Percentiles rank a stretch among this genome's conserved stretches.
phyloP scores from a whole-genome alignment of 2,113 vertebrate genomes.

The Pangasianodon gigas region DNA sequence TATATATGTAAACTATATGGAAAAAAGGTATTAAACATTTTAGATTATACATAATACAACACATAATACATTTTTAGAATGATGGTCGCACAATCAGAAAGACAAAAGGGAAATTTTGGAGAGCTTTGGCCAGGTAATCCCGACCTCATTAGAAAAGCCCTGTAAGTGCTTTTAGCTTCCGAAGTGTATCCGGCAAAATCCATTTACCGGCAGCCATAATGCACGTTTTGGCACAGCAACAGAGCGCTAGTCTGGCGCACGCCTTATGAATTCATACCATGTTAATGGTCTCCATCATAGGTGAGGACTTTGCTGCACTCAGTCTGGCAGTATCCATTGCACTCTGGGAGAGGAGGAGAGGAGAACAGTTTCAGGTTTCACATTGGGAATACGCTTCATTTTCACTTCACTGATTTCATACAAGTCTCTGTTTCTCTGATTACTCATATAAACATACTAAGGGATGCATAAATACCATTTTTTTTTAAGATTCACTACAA shows the following conservation, averaged over 20 bases:
- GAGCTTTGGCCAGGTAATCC: neutral
- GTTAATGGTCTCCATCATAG: conserved; percentile 99
- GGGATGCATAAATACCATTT: neutral
- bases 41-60: neutral
- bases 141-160: neutral
- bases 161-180: conserved; percentile 12
- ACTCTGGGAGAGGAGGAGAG: conserved; percentile 69
- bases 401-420: neutral
- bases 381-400: neutral
- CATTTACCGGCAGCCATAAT: conserved; percentile 22
- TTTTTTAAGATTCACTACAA: neutral
- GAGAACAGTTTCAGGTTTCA: conserved; percentile 5
- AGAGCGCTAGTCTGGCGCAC: neutral
- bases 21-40: neutral
- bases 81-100: neutral
- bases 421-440: neutral
- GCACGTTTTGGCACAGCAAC: conserved; percentile 5
- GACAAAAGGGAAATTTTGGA: neutral
- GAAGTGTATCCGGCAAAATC: conserved; percentile 1
- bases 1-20: no score
- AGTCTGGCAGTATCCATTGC: conserved; percentile 95
- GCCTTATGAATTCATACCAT: conserved; percentile 77
- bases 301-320: conserved; percentile 94
- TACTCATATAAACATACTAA: neutral
- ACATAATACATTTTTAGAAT: neutral